Base-by-base conservation (phyloP, 2,797 vertebrate genomes). In the Galagoides demidoff region DNA sequence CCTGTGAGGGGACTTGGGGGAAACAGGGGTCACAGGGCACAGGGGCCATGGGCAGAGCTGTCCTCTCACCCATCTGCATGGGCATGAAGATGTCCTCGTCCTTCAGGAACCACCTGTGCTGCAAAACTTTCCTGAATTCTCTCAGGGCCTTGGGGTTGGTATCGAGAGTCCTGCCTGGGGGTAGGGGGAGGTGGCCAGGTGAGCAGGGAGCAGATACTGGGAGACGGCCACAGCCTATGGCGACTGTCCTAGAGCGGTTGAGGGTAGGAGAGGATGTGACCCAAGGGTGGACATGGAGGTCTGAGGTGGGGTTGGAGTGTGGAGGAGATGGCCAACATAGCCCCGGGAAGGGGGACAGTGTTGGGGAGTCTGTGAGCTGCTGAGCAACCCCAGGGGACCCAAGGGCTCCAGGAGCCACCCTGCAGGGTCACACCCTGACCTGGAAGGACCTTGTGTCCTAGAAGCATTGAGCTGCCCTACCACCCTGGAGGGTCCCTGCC, bases 41-140 rank as follows among this genome's bases (percentile, higher is more conserved):
- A 8, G 0, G 31, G 20, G 9, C 7, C 19, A 5, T 0, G 0
- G 11, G 7, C 73, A 52, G 37, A 59, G 43, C n/a, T 0, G 0
- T 0, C 13, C 14, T 13, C 85, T 90, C 27, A 96, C 94, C 68
- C 0, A 0, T n/a, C 39, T 61, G 94, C 10, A 13, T 1, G 0
- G 73, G 94, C 1, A 8, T 2, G 12, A 63, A 4, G 52, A 96
- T 37, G 19, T 66, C 0, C 22, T 85, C 39, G 0, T 1, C 1
- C 4, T 52, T 52, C 0, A 3, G 9, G 13, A 91, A 3, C 8
- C 84, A 39, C 61, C 71, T 77, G 90, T 0, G 0, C 78, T 22
- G 39, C 0, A 0, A 0, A 16, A 88, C 90, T 16, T 55, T 77
- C 90, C 61, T 43, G 64, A 96, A 93, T 25, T 63, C 94, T 23